These are phyloP conservation scores for Xiphophorus birchmanni DNA, from an alignment of 2,797 vertebrate species.

Conservation along the genomic window DNA sequence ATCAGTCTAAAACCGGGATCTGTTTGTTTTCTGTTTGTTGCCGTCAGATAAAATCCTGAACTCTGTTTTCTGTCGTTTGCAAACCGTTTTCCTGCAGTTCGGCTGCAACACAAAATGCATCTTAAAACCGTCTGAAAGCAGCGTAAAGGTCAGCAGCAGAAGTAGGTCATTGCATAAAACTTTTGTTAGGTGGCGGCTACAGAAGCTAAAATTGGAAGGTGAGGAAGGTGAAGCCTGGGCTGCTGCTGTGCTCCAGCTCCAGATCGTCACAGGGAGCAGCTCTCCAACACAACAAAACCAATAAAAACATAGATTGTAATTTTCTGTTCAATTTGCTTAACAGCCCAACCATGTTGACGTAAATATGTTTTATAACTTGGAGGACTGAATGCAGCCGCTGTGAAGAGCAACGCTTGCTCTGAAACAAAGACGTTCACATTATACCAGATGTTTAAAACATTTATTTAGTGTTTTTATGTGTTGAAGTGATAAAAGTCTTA, in stretches of 20 bases:
- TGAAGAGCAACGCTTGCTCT: neutral
- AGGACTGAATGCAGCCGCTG: neutral
- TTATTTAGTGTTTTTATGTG: no score
- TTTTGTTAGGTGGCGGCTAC: conserved; percentile 24
- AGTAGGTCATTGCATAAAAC: neutral
- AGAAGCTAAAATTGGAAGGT: conserved; percentile 52
- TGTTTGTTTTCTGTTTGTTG: neutral
- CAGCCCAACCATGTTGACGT: neutral
- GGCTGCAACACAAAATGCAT: neutral
- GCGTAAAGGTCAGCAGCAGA: conserved; percentile 23
- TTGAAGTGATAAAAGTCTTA: no score
- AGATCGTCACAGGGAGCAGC: conserved; percentile 44
- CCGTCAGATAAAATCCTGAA: neutral
- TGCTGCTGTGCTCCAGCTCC: conserved; percentile 10
- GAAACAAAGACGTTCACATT: neutral
- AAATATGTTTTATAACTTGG: neutral
- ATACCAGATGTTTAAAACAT: neutral
- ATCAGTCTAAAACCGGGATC: neutral
- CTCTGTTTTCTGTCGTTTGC: neutral
- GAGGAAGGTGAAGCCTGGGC: neutral
- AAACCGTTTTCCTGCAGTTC: neutral
- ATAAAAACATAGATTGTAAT: neutral
- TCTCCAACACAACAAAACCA: conserved; percentile 46
- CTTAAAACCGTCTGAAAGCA: neutral
- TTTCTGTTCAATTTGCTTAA: conserved; percentile 2